Evolutionary conservation across 2,113 vertebrate genomes (phyloP).

Genomic region (Thalassoma bifasciatum): DNA sequence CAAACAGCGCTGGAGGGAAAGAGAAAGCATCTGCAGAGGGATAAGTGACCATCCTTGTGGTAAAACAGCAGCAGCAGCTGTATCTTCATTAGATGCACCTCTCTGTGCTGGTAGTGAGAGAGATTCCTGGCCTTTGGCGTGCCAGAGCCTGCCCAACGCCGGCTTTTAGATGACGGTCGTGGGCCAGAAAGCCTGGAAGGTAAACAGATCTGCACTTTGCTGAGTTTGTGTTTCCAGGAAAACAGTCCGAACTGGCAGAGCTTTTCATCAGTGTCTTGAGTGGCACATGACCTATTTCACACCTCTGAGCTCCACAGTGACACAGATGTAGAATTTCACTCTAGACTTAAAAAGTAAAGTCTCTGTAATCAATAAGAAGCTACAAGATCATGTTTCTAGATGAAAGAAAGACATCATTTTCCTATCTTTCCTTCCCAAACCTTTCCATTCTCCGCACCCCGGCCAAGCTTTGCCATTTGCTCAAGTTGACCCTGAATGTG

Average conservation of each 20-base stretch:
- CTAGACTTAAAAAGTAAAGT: no score
- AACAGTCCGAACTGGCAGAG: no score
- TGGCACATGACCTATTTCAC: conserved; percentile 59
- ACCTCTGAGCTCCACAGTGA: conserved; percentile 26
- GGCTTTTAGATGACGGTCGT: conserved; percentile 40
- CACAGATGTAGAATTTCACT: not conserved
- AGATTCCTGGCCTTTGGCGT: conserved; percentile 40
- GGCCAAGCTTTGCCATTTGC: conserved; percentile 47
- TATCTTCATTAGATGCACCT: no score
- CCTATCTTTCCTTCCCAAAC: conserved; percentile 15
- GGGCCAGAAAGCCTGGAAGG: conserved; percentile 65
- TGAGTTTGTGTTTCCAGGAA: conserved; percentile 59
- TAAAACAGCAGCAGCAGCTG: not conserved
- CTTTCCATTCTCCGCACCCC: conserved; percentile 15
- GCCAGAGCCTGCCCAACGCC: conserved; percentile 60
- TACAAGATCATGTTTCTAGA: no score
- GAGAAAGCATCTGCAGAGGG: no score
- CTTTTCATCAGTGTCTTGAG: conserved; percentile 46
- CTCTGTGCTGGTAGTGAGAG: conserved; percentile 9
- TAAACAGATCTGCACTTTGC: conserved; percentile 70
- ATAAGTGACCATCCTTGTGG: not conserved
- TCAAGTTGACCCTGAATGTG: conserved; percentile 65
- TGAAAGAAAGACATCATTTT: not conserved
- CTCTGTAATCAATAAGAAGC: no score
- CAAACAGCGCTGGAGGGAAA: conserved; percentile 70